Base-by-base conservation (phyloP, 2,797 vertebrate species). In the Diplodus sargus region DNA sequence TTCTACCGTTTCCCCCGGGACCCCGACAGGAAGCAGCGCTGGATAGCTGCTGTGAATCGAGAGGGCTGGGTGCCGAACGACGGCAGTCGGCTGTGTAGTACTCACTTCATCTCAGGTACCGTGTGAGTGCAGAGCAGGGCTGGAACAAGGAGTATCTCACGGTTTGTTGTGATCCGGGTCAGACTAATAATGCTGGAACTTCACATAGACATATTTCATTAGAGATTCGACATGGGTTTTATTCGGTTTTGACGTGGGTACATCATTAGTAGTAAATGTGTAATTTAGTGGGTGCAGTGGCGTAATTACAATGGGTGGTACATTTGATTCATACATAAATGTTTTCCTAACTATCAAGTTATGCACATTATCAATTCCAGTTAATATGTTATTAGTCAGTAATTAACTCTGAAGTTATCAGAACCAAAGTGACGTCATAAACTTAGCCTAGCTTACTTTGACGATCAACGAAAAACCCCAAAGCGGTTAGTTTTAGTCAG, bases 1-100 rank as follows among this genome's bases (percentile, higher is more conserved):
- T 95, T 95, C 86, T 95, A 94, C 88, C 95, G 94, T 13, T 95
- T 95, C 82, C 94, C 95, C 12, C 92, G 94, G 71, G 95, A 95
- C 87, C 92, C 94, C 6, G 91, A 95, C 68, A 87, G 94, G 84
- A 96, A 95, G 88, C 94, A 93, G 90, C 94, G 94, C 69, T 95
- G 95, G 95, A 93, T 95, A 34, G 90, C 91, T 11, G 94, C 95
- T 23, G 95, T 95, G 77, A 95, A 95, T 85, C 92, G 94, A 4
- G 89, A 94, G 83, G 95, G 94, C 74, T 95, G 95, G 95, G 84
- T 91, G 61, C 95, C 94, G 4, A 95, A 94, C 86, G 93, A 95
- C 85, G 94, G 94, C 85, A 95, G 95, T 57, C 86, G 95, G 80
- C 92, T 95, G 85, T 95, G 94, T 87, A 95, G 94, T 70, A 92